These are phyloP conservation scores for Drosophila flavopinicola DNA, from an alignment of 2,888 invertebrate genomes.

Conservation along the genomic window DNA sequence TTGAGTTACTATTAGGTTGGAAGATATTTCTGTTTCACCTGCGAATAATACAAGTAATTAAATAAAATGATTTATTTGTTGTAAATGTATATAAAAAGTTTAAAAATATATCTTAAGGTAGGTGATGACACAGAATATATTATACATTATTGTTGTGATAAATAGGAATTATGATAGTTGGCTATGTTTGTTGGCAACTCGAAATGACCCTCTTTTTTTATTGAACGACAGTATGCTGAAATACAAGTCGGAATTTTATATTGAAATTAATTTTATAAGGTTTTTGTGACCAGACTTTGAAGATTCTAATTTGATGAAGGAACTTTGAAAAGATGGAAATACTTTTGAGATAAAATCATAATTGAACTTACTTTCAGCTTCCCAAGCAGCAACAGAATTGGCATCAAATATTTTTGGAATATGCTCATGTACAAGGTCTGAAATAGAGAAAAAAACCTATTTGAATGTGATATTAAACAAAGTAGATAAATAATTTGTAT, in stretches of 20 bases:
- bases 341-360: not conserved
- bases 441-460: not conserved
- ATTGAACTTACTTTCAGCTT: slow-evolving; percentile 35
- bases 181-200: slow-evolving; percentile 32
- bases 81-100: slow-evolving; percentile 23
- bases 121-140: slow-evolving; percentile 50
- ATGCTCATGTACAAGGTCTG: slow-evolving; percentile 35
- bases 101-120: slow-evolving; percentile 33
- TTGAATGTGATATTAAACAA: not conserved
- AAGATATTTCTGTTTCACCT: not conserved
- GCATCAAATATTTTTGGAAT: slow-evolving; percentile 40
- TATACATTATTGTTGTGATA: slow-evolving; percentile 45
- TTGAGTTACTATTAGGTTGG: not conserved
- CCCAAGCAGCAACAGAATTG: slow-evolving; percentile 33
- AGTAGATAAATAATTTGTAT: too few relatives aligned
- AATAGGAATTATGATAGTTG: slow-evolving; percentile 51
- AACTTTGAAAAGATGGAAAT: too few relatives aligned
- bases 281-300: too few relatives aligned
- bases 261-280: slow-evolving; percentile 2
- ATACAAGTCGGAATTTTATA: slow-evolving; percentile 10
- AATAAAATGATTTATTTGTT: slow-evolving; percentile 21
- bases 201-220: slow-evolving; percentile 47
- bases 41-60: slow-evolving; percentile 3
- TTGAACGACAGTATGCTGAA: slow-evolving; percentile 43
- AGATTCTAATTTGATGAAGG: too few relatives aligned